These are phyloP conservation scores for Ormyrus thymus DNA, from an alignment of 2,888 invertebrate species.

Conservation along the genomic window DNA sequence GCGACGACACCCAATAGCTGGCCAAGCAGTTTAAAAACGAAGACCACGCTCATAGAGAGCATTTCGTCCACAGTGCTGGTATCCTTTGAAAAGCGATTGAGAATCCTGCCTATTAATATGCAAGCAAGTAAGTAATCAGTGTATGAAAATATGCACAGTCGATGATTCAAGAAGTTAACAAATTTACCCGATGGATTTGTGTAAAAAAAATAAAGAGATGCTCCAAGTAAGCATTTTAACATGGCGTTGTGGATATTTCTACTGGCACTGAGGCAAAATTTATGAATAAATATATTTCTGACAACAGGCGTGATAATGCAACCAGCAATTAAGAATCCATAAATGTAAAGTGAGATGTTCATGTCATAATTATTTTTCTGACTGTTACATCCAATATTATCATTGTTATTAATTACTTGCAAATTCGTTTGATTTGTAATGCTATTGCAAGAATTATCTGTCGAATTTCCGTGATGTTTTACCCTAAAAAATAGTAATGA, in stretches of 20 bases:
- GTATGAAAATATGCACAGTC: not conserved
- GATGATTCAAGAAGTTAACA: not conserved
- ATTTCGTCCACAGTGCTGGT: too few species aligned
- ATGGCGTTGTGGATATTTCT: constrained; percentile 83
- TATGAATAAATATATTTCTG: constrained; percentile 78
- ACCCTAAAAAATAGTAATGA: too few species aligned
- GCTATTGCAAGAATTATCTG: too few species aligned
- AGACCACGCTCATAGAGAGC: too few species aligned
- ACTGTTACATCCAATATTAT: too few species aligned
- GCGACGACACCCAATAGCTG: too few species aligned
- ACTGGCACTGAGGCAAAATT: constrained; percentile 83
- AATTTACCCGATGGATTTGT: constrained; percentile 55
- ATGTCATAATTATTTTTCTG: too few species aligned
- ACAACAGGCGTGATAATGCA: constrained; percentile 69
- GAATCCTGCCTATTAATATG: not conserved
- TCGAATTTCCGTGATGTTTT: too few species aligned
- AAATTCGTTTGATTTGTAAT: too few species aligned
- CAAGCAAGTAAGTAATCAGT: too few species aligned
- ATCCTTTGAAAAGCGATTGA: constrained; percentile 77
- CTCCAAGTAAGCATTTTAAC: constrained; percentile 84
- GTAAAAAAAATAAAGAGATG: constrained; percentile 89
- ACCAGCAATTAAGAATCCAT: constrained; percentile 78
- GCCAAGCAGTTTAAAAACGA: too few species aligned
- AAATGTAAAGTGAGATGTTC: constrained; percentile 72
- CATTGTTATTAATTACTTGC: too few species aligned